These are phyloP conservation scores for Gambusia holbrooki DNA, from an alignment of 2,113 vertebrate genomes.

Conservation along the genomic window DNA sequence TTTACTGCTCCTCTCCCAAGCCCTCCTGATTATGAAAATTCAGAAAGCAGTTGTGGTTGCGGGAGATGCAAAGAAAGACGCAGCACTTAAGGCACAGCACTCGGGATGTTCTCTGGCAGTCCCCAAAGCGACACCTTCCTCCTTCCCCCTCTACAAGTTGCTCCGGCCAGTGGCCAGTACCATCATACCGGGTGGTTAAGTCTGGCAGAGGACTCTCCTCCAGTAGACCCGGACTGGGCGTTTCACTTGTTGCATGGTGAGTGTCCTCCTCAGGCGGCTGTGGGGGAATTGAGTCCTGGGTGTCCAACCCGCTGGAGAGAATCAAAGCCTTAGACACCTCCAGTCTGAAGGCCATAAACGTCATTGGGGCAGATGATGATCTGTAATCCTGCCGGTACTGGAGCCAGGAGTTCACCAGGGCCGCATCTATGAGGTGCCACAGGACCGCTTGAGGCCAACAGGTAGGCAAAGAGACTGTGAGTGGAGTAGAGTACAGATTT, in stretches of 20 bases:
- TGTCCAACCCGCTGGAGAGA: conserved; percentile 54
- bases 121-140: conserved; percentile 76
- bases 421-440: conserved; percentile 80
- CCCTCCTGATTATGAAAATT: conserved; percentile 80
- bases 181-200: conserved; percentile 73
- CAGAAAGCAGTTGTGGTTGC: conserved; percentile 82
- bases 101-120: conserved; percentile 78
- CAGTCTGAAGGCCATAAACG: conserved; percentile 80
- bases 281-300: conserved; percentile 71
- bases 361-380: conserved; percentile 50
- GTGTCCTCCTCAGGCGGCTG: conserved; percentile 60
- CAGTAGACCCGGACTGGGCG: conserved; percentile 48
- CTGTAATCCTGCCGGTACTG: conserved; percentile 64
- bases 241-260: conserved; percentile 30
- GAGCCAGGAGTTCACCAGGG: conserved; percentile 82
- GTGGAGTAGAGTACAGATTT: conserved; percentile 76
- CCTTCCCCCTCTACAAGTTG: conserved; percentile 77
- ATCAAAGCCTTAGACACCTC: conserved; percentile 81
- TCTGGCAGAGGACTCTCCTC: conserved; percentile 76
- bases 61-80: conserved; percentile 83
- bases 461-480: conserved; percentile 51
- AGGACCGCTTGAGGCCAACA: conserved; percentile 80
- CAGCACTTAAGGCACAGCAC: conserved; percentile 84
- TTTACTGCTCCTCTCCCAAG: conserved; percentile 46
- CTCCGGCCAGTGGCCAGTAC: conserved; percentile 82